Conservation (phyloP, 2,888 invertebrate genomes). For the Tetramorium bicarinatum region DNA sequence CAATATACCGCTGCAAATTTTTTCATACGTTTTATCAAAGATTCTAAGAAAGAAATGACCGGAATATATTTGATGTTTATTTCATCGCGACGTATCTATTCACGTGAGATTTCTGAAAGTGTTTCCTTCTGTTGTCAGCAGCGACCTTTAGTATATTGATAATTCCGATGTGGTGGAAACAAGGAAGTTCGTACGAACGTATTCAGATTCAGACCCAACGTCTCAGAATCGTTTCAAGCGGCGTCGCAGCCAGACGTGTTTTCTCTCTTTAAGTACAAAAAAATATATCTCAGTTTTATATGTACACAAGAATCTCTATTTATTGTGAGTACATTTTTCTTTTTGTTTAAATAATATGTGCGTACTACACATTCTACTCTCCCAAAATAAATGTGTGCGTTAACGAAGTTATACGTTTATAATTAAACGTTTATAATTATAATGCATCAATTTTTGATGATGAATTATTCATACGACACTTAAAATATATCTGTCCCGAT, state of each 20-base stretch:
- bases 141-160: constrained; percentile 61
- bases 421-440: constrained; percentile 17
- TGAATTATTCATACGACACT: not conserved
- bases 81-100: not conserved
- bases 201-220: constrained; percentile 43
- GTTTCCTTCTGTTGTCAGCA: constrained; percentile 8
- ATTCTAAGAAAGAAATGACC: not conserved
- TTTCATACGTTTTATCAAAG: not conserved
- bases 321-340: not conserved
- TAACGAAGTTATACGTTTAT: not conserved
- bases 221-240: constrained; percentile 28
- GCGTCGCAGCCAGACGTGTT: constrained; percentile 6
- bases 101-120: constrained; percentile 27
- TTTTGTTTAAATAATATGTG: not conserved
- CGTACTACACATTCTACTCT: not conserved
- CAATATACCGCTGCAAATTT: not conserved
- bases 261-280: not conserved
- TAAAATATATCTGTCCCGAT: not conserved
- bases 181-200: constrained; percentile 33
- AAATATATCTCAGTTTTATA: not conserved
- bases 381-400: not conserved
- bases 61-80: not conserved
- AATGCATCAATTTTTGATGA: not conserved
- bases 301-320: not conserved
- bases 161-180: constrained; percentile 61